Conservation (phyloP, 2,888 invertebrate genomes). For the Cancer borealis region DNA sequence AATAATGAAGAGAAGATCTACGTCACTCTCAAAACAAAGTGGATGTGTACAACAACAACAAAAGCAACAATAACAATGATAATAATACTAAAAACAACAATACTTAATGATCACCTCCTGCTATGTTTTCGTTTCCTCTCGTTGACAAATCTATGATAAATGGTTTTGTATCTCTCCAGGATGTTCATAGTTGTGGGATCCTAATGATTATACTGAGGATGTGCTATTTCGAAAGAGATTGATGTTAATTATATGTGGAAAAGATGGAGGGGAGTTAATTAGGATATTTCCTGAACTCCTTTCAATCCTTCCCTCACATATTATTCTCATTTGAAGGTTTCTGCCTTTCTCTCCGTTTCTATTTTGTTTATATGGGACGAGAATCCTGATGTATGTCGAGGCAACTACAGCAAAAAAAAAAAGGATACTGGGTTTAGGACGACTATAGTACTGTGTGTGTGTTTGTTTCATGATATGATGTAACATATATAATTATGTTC, state of each 20-base stretch:
- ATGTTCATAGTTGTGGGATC: not conserved
- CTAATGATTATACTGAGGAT: not conserved
- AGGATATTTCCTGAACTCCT: not conserved
- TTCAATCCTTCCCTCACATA: not conserved
- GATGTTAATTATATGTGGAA: not conserved
- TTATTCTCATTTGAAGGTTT: no score
- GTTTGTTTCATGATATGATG: not conserved
- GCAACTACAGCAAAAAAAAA: no score
- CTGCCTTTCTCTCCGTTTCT: no score
- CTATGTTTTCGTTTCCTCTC: not conserved
- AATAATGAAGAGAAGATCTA: not conserved
- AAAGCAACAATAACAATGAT: not conserved
- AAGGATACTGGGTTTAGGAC: no score
- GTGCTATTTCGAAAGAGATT: not conserved
- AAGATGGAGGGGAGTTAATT: not conserved
- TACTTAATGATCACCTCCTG: not conserved
- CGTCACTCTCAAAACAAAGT: conserved; percentile 7
- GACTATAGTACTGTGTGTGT: not conserved
- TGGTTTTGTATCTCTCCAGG: not conserved
- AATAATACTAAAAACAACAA: not conserved
- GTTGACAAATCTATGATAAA: not conserved
- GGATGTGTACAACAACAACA: not conserved
- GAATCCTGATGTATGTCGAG: no score
- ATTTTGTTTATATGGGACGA: no score
- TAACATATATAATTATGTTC: not conserved